Percentiles rank a stretch among this genome's conserved stretches.
Evolutionary conservation across 2,797 vertebrate species (phyloP).

Genomic region (Artibeus lituratus): DNA sequence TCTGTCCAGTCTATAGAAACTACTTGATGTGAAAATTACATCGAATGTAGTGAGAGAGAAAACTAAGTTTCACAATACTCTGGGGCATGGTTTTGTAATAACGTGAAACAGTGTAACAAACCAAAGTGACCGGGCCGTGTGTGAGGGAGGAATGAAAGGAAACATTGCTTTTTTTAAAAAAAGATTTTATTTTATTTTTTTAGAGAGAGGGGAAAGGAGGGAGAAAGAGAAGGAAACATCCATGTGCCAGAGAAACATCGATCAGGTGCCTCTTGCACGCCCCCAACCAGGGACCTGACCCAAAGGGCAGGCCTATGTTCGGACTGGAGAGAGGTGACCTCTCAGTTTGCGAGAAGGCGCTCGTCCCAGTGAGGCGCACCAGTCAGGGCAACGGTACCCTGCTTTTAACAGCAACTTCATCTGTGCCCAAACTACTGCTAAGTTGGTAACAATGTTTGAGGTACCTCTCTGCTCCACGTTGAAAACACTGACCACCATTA

Average conservation of each 20-base stretch:
- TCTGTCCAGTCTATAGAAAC: conserved; percentile 77
- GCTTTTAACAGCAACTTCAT: conserved; percentile 38
- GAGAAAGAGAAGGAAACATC: not conserved
- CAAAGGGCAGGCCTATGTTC: not conserved
- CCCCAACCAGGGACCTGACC: not conserved
- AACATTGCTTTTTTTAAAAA: not conserved
- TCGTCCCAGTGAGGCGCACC: not conserved
- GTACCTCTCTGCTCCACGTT: not conserved
- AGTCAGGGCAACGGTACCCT: not conserved
- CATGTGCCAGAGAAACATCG: not conserved
- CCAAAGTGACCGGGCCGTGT: conserved; percentile 18
- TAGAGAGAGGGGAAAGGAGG: not conserved
- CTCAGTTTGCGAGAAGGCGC: not conserved
- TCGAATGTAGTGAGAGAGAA: conserved; percentile 53
- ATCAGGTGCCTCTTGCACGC: not conserved
- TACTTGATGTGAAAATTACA: conserved; percentile 71
- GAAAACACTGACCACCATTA: not conserved
- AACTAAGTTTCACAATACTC: conserved; percentile 52
- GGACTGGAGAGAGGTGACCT: not conserved
- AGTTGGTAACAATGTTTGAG: not conserved
- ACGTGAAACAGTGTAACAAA: not conserved
- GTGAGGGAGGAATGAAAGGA: not conserved
- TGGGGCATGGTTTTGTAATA: conserved; percentile 33
- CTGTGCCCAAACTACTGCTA: not conserved
- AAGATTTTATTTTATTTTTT: not conserved